Percentiles rank a stretch among this genome's conserved stretches.
phyloP scores from a whole-genome alignment of 2,113 vertebrate species.

The Bos indicus region DNA sequence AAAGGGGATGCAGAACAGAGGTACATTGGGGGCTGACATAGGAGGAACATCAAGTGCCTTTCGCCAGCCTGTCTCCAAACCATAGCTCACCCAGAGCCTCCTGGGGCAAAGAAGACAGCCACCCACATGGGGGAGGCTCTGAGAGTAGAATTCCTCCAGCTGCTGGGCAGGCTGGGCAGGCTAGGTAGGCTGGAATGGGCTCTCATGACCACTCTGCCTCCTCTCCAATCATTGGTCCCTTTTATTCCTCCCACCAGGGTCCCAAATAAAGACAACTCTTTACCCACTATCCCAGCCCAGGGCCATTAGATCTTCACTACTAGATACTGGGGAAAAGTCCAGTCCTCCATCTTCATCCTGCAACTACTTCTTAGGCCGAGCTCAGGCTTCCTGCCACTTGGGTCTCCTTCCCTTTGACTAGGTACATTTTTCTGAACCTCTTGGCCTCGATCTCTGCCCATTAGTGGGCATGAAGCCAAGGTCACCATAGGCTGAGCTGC shows the following conservation, averaged over 20 bases:
- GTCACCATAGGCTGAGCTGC: background rate
- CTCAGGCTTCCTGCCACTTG: background rate
- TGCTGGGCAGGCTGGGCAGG: background rate
- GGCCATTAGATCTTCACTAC: background rate
- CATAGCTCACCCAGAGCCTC: constrained; percentile 20
- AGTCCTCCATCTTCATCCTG: background rate
- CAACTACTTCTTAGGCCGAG: background rate
- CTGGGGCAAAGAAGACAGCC: constrained; percentile 26
- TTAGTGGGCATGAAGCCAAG: background rate
- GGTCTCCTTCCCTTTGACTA: background rate
- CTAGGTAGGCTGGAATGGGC: background rate
- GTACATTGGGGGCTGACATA: background rate
- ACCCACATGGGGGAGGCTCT: background rate
- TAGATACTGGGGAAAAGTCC: background rate
- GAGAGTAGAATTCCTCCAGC: background rate
- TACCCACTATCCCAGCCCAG: background rate
- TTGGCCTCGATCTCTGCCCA: background rate
- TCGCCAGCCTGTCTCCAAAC: background rate
- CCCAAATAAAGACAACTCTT: background rate
- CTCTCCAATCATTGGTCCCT: background rate
- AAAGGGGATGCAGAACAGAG: background rate
- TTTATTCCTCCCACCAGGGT: background rate
- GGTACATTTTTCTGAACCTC: background rate
- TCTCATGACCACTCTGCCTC: background rate
- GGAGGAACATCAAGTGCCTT: constrained; percentile 35